Conservation (phyloP, 2,797 vertebrate genomes). For the Diceros bicornis region DNA sequence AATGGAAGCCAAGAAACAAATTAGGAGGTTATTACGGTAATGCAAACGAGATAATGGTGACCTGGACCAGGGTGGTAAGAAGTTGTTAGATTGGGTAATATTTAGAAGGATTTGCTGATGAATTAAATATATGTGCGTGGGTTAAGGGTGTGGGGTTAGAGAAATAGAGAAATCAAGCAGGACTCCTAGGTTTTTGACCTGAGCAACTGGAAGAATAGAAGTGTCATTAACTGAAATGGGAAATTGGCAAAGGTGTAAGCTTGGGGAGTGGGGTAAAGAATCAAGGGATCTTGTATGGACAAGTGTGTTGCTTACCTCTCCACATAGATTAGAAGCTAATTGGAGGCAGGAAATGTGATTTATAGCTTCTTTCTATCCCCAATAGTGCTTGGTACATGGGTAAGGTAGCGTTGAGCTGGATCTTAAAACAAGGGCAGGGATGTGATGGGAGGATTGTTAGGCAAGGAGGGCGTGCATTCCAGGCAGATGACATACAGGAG, state of each 20-base stretch:
- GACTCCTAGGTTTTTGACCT: neutral
- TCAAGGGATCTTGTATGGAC: neutral
- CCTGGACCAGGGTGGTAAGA: neutral
- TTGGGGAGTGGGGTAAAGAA: neutral
- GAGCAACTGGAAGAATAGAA: neutral
- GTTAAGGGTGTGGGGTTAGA: neutral
- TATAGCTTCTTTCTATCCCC: neutral
- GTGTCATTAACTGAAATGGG: neutral
- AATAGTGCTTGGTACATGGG: neutral
- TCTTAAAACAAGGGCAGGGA: conserved; percentile 1
- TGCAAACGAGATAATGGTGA: neutral
- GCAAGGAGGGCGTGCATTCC: neutral
- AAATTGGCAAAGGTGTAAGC: conserved; percentile 38
- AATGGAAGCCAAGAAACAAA: conserved; percentile 40
- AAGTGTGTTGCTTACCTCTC: neutral
- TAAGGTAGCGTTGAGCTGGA: neutral
- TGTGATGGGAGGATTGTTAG: neutral
- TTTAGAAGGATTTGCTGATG: conserved; percentile 5
- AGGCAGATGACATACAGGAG: neutral
- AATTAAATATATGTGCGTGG: neutral
- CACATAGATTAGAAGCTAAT: neutral
- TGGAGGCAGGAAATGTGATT: neutral
- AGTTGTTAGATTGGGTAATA: neutral
- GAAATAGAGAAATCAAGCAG: neutral
- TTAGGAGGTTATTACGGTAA: neutral